Base-by-base conservation (phyloP, 1,140 invertebrate genomes). In the Heliconius hewitsoni region DNA sequence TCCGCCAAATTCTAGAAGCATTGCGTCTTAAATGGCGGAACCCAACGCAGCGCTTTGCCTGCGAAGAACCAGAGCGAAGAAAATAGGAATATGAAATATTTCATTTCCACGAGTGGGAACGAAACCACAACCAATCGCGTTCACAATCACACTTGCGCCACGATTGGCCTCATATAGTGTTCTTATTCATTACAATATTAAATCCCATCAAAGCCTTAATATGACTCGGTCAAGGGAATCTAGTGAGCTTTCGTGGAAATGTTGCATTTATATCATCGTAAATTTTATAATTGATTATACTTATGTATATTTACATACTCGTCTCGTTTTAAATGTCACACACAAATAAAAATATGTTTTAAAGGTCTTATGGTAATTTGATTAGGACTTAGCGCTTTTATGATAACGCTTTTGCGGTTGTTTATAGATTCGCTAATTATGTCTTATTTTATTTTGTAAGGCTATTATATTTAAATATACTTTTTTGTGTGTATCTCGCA, bases 221-320 rank as follows among this genome's bases (percentile, higher is more conserved):
- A 30, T 52, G 74, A 52, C 46, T 18, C 52, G 78, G 78, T 80
- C 78, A 80, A 80, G 78, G 78, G 66, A 34, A 76, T 72, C 78
- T 60, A 70, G 74, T 75, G n/a, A n/a, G 27, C 60, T 37, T 75
- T 74, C 13, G 57, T 57, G 52, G 73, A 55, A 57, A 74, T 57
- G 30, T 57, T 74, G 19, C 13, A 37, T 23, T 34, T 55, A 9
- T 8, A 8, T 55, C 46, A 57, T 74, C 73, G 73, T 74, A 39
- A 74, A 55, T 60, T 74, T 52, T 8, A 55, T 39, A n/a, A 57
- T 74, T 57, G 55, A 57, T 57, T 57, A 66, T 27, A 23, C 8
- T n/a, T 57, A 23, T 9, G 0, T 9, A 30, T 66, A 66, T 66
- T 66, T 30, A 11, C 23, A 66, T 66, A 66, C 23, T 27, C 27